Percentiles rank a stretch among this genome's conserved stretches.
Conservation (phyloP, 2,888 invertebrate genomes). For the Drosophila paracracens region DNA sequence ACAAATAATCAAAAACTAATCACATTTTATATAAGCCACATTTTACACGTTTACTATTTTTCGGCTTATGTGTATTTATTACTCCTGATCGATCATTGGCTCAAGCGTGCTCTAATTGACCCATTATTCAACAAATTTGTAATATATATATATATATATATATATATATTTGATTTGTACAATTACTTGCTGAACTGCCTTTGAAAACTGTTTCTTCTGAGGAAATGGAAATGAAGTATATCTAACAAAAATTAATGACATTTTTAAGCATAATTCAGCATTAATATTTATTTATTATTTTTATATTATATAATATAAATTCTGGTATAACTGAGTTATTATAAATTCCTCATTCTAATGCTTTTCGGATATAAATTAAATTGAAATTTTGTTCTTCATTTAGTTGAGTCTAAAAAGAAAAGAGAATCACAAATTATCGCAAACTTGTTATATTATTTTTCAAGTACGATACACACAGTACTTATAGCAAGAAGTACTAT, state of each 20-base stretch:
- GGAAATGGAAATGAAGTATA: not conserved
- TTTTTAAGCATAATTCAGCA: not conserved
- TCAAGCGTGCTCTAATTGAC: conserved; percentile 7
- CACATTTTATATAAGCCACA: conserved; percentile 1
- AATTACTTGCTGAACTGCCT: not conserved
- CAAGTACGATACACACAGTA: not conserved
- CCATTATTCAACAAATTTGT: conserved; percentile 2
- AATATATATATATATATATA: not conserved
- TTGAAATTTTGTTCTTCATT: not conserved
- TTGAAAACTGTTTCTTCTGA: not conserved
- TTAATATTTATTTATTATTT: not conserved
- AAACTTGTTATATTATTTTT: not conserved
- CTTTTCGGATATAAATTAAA: not conserved
- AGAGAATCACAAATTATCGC: not conserved
- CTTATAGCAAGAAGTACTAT: not conserved
- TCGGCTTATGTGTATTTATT: not conserved
- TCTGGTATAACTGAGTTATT: not conserved
- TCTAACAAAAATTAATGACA: not conserved
- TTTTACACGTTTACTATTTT: not conserved
- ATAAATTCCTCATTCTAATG: not conserved
- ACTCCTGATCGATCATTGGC: conserved; percentile 2
- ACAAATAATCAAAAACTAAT: not conserved
- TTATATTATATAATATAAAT: too few relatives aligned
- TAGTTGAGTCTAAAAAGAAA: not conserved
- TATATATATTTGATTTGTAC: not conserved